A percentile compares a stretch with the other conserved stretches of the same genome.
These are phyloP conservation scores for Andrena praecox DNA, from an alignment of 2,888 invertebrate genomes.

Conservation along the genomic window DNA sequence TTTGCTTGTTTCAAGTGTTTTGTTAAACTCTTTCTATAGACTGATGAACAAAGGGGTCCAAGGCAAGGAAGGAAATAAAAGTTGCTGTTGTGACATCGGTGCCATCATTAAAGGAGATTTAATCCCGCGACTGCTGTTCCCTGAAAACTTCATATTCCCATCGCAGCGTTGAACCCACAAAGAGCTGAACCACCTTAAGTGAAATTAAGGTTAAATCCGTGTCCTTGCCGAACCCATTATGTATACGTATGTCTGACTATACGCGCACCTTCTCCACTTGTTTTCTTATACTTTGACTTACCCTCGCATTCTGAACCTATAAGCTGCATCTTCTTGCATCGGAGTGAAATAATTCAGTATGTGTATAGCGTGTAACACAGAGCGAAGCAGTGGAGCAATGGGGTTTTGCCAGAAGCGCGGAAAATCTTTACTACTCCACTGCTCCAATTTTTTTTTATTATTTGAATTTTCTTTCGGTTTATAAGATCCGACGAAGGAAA, in stretches of 20 bases:
- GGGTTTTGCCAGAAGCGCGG: too few relatives aligned
- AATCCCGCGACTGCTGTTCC: neutral
- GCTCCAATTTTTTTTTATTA: too few relatives aligned
- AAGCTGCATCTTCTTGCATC: too few relatives aligned
- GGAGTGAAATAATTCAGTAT: too few relatives aligned
- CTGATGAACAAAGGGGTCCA: slow-evolving; percentile 17
- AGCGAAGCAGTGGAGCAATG: too few relatives aligned
- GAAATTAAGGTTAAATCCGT: neutral
- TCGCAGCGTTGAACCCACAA: too few relatives aligned
- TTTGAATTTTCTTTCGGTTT: too few relatives aligned
- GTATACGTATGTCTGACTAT: neutral
- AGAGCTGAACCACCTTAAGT: neutral
- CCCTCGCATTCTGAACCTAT: neutral
- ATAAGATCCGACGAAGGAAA: too few relatives aligned
- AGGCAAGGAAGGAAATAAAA: slow-evolving; percentile 19
- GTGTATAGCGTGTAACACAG: too few relatives aligned
- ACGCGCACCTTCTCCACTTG: neutral
- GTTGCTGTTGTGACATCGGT: slow-evolving; percentile 7
- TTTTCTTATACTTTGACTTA: neutral
- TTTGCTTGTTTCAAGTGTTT: slow-evolving; percentile 28
- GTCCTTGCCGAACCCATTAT: neutral
- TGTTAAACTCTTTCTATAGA: neutral
- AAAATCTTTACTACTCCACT: too few relatives aligned
- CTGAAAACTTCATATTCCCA: neutral
- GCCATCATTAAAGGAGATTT: neutral